Evolutionary conservation across 2,888 invertebrate species (phyloP).

Genomic region (Andrena flavipes): DNA sequence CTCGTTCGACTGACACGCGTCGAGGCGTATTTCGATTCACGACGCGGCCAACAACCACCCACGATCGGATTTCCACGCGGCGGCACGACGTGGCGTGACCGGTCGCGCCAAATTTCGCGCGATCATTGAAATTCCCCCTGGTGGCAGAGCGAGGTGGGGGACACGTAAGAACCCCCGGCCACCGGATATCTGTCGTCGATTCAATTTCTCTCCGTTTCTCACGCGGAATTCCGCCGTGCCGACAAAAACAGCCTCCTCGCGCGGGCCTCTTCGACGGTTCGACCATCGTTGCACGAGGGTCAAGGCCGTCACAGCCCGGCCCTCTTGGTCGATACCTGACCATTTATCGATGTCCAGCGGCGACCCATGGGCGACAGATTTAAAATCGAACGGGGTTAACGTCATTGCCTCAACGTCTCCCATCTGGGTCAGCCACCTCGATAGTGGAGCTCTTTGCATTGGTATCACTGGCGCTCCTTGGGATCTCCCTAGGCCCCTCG

Average conservation of each 20-base stretch:
- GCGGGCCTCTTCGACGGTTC: conserved; percentile 49
- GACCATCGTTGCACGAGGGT: conserved; percentile 66
- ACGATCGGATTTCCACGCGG: conserved; percentile 44
- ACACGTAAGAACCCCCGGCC: conserved; percentile 30
- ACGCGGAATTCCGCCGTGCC: conserved; percentile 43
- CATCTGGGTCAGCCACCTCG: too few species aligned
- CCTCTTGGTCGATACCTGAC: conserved; percentile 53
- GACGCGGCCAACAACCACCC: conserved; percentile 25
- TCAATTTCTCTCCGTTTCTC: conserved; percentile 31
- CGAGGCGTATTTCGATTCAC: conserved; percentile 6
- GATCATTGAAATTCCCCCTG: conserved; percentile 62
- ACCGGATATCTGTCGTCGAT: conserved; percentile 29
- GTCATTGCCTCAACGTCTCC: too few species aligned
- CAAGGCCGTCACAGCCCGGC: conserved; percentile 70
- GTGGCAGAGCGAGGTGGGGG: background rate
- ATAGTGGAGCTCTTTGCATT: background rate
- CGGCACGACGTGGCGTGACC: conserved; percentile 38
- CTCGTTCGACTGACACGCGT: conserved; percentile 32
- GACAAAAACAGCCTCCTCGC: conserved; percentile 48
- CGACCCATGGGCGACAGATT: too few species aligned
- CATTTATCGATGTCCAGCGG: background rate
- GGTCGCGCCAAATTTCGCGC: conserved; percentile 61
- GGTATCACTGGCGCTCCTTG: background rate
- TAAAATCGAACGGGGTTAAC: too few species aligned
- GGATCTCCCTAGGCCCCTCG: too few species aligned